Base-by-base conservation (phyloP, 2,113 vertebrate genomes). In the Vulpes lagopus region DNA sequence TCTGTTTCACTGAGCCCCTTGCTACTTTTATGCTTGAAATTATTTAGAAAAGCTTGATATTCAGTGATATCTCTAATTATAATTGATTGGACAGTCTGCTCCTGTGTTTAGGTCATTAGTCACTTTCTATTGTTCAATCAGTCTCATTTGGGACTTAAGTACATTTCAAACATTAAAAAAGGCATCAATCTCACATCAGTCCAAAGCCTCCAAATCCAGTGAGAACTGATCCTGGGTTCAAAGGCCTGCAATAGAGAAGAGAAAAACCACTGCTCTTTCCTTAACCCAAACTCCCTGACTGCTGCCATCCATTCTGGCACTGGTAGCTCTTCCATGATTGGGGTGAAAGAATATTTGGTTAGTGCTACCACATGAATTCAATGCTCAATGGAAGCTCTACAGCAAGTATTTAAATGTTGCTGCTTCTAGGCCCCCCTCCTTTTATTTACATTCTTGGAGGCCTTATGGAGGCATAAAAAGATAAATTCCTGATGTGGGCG, bases 61-160 rank as follows among this genome's bases (percentile, higher is more conserved):
- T 76, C 27, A 27, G 5, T 43, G 11, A 76, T 43, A 23, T n/a
- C 23, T 78, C 59, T 94, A 49, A 71, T 73, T 92, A 87, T 73
- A 82, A 53, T 60, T 87, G 27, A 62, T 27, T 82, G 51, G 60
- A 60, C 20, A 51, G 16, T 19, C 25, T 60, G 17, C 92, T 38
- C 32, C 22, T 71, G 3, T 20, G 15, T 80, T 67, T 74, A 84
- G 35, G 35, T 90, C 7, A 38, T 65, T 30, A 60, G 32, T 90
- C 17, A 30, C 57, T 78, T 89, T 87, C 30, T 59, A 11, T 59
- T 81, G 74, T 74, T 93, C 71, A 91, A 89, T 60, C 30, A 89
- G 60, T 83, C 15, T 60, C 30, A 32, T 67, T 93, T 64, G 57
- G 71, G 91, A 79, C 80, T 30, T 43, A n/a, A 14, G 32, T 65